Evolutionary conservation across 2,113 vertebrate genomes (phyloP).

Genomic region (Indicator maculatus): DNA sequence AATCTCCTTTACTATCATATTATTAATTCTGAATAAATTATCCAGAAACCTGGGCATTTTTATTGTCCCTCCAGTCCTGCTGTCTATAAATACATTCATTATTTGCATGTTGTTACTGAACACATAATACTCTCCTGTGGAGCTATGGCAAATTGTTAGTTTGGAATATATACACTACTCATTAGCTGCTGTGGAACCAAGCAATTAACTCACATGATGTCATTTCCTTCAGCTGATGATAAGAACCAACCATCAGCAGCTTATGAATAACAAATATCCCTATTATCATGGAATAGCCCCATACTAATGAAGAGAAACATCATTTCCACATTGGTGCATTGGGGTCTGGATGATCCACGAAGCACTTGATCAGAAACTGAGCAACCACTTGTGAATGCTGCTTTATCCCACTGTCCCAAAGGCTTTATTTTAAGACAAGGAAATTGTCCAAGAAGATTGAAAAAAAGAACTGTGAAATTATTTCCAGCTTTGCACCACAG

Average conservation of each 20-base stretch:
- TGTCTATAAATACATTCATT: neutral
- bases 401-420: neutral
- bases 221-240: neutral
- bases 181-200: neutral
- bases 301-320: neutral
- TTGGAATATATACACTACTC: neutral
- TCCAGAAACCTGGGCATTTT: neutral
- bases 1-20: neutral
- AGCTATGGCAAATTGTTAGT: neutral
- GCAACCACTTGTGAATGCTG: neutral
- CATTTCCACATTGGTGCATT: neutral
- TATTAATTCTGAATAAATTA: constrained; percentile 19
- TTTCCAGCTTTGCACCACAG: neutral
- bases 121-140: neutral
- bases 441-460: neutral
- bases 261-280: constrained; percentile 16
- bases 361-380: neutral
- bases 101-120: constrained; percentile 1
- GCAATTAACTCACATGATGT: neutral
- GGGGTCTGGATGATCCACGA: neutral
- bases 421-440: neutral
- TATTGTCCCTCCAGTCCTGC: neutral
- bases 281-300: neutral
- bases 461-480: neutral
- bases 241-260: constrained; percentile 5